These are phyloP conservation scores for Drosophila siamana DNA, from an alignment of 2,888 invertebrate species.

Conservation along the genomic window DNA sequence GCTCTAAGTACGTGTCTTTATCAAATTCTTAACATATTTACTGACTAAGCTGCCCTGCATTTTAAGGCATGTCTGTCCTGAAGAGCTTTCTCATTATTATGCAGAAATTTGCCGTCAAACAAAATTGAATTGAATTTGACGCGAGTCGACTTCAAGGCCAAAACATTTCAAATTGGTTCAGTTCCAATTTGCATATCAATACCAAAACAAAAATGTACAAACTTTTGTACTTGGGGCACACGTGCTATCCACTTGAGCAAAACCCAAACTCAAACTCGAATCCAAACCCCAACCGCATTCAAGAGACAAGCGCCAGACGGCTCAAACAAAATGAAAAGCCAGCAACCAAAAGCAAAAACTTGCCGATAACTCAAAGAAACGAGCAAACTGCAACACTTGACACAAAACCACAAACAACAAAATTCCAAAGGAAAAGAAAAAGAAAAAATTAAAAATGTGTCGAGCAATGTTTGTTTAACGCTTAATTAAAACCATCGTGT, in stretches of 20 bases:
- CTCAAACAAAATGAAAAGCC: slow-evolving; percentile 21
- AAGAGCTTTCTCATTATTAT: slow-evolving; percentile 35
- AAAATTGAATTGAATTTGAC: slow-evolving; percentile 32
- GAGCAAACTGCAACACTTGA: slow-evolving; percentile 42
- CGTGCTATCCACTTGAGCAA: slow-evolving; percentile 54
- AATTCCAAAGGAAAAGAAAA: slow-evolving; percentile 7
- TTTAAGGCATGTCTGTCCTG: neutral
- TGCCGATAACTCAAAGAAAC: slow-evolving; percentile 29
- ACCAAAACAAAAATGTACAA: slow-evolving; percentile 39
- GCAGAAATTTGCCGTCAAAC: slow-evolving; percentile 49
- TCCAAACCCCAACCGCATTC: slow-evolving; percentile 4
- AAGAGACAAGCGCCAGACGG: slow-evolving; percentile 36
- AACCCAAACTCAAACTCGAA: slow-evolving; percentile 20
- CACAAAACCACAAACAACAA: slow-evolving; percentile 25
- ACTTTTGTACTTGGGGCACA: slow-evolving; percentile 53
- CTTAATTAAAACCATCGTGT: slow-evolving; percentile 57
- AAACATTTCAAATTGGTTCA: slow-evolving; percentile 71
- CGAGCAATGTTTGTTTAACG: slow-evolving; percentile 59
- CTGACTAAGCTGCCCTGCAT: slow-evolving; percentile 7
- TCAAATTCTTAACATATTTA: slow-evolving; percentile 4
- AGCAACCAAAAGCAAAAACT: slow-evolving; percentile 30
- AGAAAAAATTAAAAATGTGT: slow-evolving; percentile 47
- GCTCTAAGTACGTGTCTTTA: neutral
- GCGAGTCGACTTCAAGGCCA: slow-evolving; percentile 71
- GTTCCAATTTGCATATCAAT: slow-evolving; percentile 72